Percentiles rank a stretch among this genome's conserved stretches.
phyloP scores from a whole-genome alignment of 2,888 invertebrate genomes.

The Pheosia tremula region DNA sequence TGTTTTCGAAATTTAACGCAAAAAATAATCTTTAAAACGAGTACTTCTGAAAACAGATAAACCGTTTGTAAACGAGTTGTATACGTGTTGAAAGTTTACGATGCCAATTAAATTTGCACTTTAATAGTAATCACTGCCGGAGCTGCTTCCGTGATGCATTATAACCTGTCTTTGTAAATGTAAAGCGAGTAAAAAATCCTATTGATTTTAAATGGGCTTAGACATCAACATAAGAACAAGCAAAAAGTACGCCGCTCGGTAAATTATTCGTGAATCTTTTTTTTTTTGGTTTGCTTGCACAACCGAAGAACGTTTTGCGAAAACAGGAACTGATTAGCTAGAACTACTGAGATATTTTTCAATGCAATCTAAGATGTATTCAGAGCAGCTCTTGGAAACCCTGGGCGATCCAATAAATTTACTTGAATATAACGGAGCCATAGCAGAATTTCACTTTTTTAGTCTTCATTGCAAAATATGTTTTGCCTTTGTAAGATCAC shows the following conservation, averaged over 20 bases:
- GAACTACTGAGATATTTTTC: background rate
- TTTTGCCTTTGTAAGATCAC: background rate
- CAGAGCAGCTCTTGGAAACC: too few species aligned
- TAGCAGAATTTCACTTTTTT: too few species aligned
- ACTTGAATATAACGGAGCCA: too few species aligned
- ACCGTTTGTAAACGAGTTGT: slow-evolving; percentile 17
- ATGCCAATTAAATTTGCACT: slow-evolving; percentile 17
- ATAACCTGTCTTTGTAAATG: slow-evolving; percentile 4
- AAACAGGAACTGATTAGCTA: slow-evolving; percentile 22
- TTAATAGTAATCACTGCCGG: slow-evolving; percentile 16
- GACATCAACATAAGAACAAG: slow-evolving; percentile 9
- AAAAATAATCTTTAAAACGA: background rate
- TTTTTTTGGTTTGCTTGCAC: slow-evolving; percentile 15
- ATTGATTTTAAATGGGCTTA: slow-evolving; percentile 13
- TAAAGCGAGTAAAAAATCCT: slow-evolving; percentile 8
- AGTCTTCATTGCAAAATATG: background rate
- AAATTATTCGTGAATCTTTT: slow-evolving; percentile 22
- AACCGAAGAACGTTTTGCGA: slow-evolving; percentile 7
- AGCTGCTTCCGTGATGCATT: slow-evolving; percentile 11
- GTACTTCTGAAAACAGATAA: background rate
- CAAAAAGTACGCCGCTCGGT: slow-evolving; percentile 10
- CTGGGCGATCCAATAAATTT: too few species aligned
- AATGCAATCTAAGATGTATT: too few species aligned
- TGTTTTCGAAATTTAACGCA: too few species aligned
- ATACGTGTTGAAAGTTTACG: slow-evolving; percentile 14